Evolutionary conservation across 30 jellyfish, hydroid and myxozoan species (phyloP).

Genomic region (Hydractinia symbiolongicarpus): DNA sequence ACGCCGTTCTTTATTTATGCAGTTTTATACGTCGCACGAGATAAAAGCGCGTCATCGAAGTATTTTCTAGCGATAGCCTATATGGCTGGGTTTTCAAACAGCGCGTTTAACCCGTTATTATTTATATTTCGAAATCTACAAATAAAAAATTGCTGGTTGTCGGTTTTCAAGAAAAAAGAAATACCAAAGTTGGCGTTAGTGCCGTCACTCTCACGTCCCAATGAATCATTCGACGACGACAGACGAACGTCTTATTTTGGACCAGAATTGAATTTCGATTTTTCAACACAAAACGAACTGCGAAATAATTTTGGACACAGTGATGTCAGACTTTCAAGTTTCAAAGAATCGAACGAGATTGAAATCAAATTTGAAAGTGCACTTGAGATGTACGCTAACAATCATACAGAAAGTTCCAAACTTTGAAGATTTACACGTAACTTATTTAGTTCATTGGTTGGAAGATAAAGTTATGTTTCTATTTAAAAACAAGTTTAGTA

Average conservation of each 20-base stretch:
- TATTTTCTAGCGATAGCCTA: conserved; percentile 48
- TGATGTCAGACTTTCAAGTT: no score
- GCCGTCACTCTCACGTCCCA: conserved; percentile 10
- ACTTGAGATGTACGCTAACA: no score
- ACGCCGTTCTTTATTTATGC: conserved; percentile 61
- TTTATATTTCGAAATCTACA: conserved; percentile 40
- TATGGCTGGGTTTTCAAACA: conserved; percentile 47
- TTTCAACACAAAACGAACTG: no score
- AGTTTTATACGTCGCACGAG: conserved; percentile 32
- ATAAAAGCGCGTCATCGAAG: conserved; percentile 30
- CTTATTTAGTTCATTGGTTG: no score
- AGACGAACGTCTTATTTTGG: background rate
- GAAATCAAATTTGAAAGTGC: no score
- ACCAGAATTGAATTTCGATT: no score
- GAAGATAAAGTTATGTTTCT: no score
- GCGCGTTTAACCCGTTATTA: conserved; percentile 60
- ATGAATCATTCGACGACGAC: background rate
- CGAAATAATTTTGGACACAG: no score
- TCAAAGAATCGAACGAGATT: no score
- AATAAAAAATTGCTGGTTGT: conserved; percentile 1
- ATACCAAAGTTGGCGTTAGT: conserved; percentile 8
- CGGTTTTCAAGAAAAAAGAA: conserved; percentile 14
- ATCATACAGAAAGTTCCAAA: no score
- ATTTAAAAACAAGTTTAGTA: no score
- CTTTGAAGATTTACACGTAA: no score